Percentiles rank a stretch among this genome's conserved stretches.
Evolutionary conservation across 2,797 vertebrate species (phyloP).

Genomic region (Xenops minutus): DNA sequence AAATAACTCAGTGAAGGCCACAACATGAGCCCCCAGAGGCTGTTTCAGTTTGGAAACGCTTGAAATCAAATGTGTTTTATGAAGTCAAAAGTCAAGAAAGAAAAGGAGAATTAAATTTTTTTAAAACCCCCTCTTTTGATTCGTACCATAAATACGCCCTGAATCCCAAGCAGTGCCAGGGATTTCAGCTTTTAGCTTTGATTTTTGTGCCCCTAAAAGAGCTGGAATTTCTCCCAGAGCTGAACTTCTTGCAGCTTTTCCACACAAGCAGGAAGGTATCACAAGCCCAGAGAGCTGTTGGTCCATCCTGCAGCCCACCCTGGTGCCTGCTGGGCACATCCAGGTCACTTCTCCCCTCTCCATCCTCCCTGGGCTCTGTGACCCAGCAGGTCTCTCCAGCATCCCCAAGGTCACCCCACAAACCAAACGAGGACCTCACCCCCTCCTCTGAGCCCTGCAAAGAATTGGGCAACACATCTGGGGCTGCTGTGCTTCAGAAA

Average conservation of each 20-base stretch:
- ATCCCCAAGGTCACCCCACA: background rate
- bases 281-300: rapidly evolving
- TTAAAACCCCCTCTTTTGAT: background rate
- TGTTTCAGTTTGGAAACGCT: background rate
- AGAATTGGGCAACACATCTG: background rate
- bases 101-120: background rate
- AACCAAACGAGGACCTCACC: rapidly evolving
- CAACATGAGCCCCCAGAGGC: rapidly evolving
- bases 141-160: rapidly evolving
- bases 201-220: background rate
- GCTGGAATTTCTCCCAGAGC: background rate
- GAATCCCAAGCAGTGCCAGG: background rate
- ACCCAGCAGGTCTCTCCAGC: background rate
- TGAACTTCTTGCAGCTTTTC: background rate
- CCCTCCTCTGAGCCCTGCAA: background rate
- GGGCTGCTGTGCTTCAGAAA: background rate
- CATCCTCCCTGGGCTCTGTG: rapidly evolving
- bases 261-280: background rate
- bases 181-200: background rate
- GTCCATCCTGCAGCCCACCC: background rate
- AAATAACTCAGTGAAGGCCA: background rate
- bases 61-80: background rate
- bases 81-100: background rate
- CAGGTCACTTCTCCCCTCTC: background rate
- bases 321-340: background rate